A percentile compares a stretch with the other conserved stretches of the same genome.
phyloP scores from a whole-genome alignment of 2,888 invertebrate genomes.

The Hydriomena furcata region DNA sequence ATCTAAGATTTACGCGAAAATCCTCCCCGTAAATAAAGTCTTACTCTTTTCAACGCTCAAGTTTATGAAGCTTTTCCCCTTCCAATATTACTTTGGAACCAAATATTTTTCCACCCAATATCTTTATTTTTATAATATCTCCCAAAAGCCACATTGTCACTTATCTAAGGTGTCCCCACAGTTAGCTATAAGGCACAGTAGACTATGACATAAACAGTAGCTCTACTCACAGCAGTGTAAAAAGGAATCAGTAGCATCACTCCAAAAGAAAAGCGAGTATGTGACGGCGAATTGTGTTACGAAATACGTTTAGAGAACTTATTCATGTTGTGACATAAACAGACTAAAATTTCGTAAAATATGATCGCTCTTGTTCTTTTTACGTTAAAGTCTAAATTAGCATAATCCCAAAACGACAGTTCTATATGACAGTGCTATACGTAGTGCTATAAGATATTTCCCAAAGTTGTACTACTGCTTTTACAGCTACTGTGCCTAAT shows the following conservation, averaged over 20 bases:
- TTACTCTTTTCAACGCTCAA: constrained; percentile 6
- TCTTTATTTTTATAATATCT: constrained; percentile 26
- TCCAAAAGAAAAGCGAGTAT: too few relatives aligned
- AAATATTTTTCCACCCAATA: constrained; percentile 12
- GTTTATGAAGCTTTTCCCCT: constrained; percentile 13
- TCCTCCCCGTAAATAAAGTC: background rate
- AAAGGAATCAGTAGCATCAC: too few relatives aligned
- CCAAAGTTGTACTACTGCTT: constrained; percentile 5
- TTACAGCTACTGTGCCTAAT: constrained; percentile 1
- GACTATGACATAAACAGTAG: background rate
- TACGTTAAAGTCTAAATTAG: too few relatives aligned
- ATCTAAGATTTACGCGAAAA: too few relatives aligned
- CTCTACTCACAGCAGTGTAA: background rate
- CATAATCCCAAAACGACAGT: too few relatives aligned
- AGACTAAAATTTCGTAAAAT: too few relatives aligned
- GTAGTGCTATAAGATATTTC: too few relatives aligned
- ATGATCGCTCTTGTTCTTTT: too few relatives aligned
- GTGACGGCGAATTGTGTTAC: too few relatives aligned
- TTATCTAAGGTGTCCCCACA: constrained; percentile 33
- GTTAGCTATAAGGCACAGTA: constrained; percentile 5
- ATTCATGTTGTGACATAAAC: too few relatives aligned
- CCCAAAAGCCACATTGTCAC: constrained; percentile 29
- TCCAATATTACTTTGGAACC: background rate
- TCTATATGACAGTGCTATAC: too few relatives aligned
- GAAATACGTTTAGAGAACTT: too few relatives aligned